Conservation (phyloP, 2,113 vertebrate genomes). For the Parus major region DNA sequence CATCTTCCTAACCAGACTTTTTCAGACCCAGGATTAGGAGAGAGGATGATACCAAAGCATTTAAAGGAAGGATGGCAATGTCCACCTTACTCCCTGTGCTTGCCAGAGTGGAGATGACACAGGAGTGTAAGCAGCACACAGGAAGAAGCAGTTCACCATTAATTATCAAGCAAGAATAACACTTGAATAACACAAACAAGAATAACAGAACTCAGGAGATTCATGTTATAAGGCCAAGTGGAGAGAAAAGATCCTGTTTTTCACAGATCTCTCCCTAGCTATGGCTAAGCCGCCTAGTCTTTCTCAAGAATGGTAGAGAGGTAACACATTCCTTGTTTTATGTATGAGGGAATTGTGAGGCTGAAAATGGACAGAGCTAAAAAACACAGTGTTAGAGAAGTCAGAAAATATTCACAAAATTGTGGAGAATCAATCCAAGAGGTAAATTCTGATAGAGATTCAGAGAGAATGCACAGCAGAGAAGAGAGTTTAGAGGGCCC, state of each 20-base stretch:
- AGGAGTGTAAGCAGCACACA: background rate
- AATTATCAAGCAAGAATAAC: background rate
- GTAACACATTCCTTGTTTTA: background rate
- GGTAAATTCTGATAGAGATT: background rate
- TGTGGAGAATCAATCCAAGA: background rate
- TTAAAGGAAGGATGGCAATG: background rate
- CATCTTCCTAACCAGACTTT: background rate
- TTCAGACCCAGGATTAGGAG: background rate
- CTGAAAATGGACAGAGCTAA: background rate
- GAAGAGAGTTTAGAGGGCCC: background rate
- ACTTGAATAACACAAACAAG: background rate
- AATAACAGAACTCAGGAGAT: background rate
- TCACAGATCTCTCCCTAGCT: background rate
- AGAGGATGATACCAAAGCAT: background rate
- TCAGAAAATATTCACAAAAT: background rate
- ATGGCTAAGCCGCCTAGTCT: background rate
- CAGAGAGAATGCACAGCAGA: background rate
- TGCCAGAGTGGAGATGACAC: background rate
- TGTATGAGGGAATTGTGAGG: background rate
- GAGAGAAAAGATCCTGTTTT: background rate
- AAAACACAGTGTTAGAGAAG: background rate
- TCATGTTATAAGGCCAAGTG: background rate
- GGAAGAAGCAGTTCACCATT: background rate
- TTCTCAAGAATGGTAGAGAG: background rate
- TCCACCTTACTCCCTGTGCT: background rate